Evolutionary conservation across 1,140 invertebrate species (phyloP), one percentile per base, ranked within the genome.

Genomic region (Drosophila virilis): DNA sequence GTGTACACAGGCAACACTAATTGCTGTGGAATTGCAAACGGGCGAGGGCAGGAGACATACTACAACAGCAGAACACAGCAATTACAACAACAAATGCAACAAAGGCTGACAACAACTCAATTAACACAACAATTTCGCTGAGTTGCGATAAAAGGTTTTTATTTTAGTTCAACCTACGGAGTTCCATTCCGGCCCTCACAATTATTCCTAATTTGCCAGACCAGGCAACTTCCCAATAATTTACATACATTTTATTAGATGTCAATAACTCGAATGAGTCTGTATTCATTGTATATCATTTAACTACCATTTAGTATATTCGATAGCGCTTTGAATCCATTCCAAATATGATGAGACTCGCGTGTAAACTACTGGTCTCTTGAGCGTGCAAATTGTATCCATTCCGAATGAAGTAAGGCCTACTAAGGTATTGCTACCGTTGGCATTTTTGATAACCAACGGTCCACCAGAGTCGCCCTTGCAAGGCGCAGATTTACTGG

Each of bases 1-100:
- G 72, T 80, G 80, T 76, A 84, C 76, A 84, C 80, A 79, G 67
- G 76, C 80, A 83, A 78, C 80, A 84, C 80, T 84, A 83, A 84
- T 84, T 83, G 80, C 80, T 73, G 80, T 79, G 79, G 79, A 83
- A 83, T 76, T 84, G 80, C 76, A 69, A 82, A 66, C 66, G 72
- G 33, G 60, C 46, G 32, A 55, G 46, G 55, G 22, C 42, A 48
- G 50, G 38, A 40, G 46, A 69, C 65, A 67, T 81, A 77, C 60
- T 74, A 74, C 80, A 82, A 78, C 79, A 72, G 59, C 33, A 32
- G 17, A 42, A 57, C 46, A 77, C 60, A 68, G 79, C 65, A 78
- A 73, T 46, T 75, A 70, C 58, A 60, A 71, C 48, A 76, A 33
- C 32, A 45, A 60, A 42, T 55, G 33, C 32, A 54, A 67, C 42